Base-by-base conservation (phyloP, 2,113 vertebrate genomes). In the Ariopsis seemanni region DNA sequence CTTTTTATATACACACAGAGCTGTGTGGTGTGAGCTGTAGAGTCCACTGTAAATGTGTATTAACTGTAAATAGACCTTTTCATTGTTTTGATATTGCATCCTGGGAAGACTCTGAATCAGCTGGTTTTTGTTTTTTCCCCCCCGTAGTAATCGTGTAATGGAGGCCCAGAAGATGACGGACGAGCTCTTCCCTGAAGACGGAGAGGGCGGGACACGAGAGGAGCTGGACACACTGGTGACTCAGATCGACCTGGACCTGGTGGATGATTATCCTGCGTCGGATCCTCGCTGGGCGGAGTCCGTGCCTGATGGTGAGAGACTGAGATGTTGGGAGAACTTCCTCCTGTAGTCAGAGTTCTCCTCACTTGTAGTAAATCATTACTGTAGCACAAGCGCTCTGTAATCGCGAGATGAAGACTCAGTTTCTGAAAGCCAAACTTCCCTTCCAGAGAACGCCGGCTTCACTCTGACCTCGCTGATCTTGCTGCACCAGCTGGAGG, bases 231-330 rank as follows among this genome's bases (percentile, higher is more conserved):
- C 58, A 42, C 92, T 96, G 42, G 96, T 99, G 85, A 96, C 94
- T 42, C 97, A 95, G n/a, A 97, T 99, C 89, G 96, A 98, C 62
- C 90, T 97, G 82, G 97, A 98, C 83, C 93, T 99, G 89, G 93
- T 99, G 86, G 97, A 99, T n/a, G 98, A 99, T 86, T 99, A 97
- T 85, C 98, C 98, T 12, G 97, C 98, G 1, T 98, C 97, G 9
- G 98, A 99, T 89, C 98, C 98, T 1, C 96, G 98, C 79, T 99
- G 98, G 98, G 98, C 98, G 0, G 97, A 99, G 90, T 99, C 98
- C 25, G 96, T 99, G 48, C 97, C 97, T 0, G 97, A 98, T 25
- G 98, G 98, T 99, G 91, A 94, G 93, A 2, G 50, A 84, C 1
- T 30, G 18, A 77, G 10, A 42, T 52, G 50, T 17, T 52, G 84